These are phyloP conservation scores for Morpho helenor DNA, from an alignment of 2,888 invertebrate species.

Conservation along the genomic window DNA sequence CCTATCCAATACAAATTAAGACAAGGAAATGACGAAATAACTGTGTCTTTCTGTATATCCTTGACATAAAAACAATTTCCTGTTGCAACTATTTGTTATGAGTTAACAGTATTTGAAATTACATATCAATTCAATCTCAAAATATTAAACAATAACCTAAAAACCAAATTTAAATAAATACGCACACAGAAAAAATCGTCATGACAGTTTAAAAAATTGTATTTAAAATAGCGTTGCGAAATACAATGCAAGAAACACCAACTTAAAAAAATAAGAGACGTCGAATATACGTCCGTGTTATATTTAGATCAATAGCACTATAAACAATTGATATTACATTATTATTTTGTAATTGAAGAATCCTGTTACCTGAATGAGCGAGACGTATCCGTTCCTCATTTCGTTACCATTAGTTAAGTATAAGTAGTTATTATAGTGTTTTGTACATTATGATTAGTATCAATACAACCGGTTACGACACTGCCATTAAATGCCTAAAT, in stretches of 20 bases:
- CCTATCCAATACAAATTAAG: too few relatives aligned
- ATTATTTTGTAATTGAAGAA: constrained; percentile 35
- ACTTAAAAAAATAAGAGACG: constrained; percentile 4
- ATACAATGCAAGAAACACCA: not conserved
- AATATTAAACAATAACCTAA: too few relatives aligned
- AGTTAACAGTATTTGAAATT: too few relatives aligned
- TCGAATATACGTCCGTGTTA: constrained; percentile 1
- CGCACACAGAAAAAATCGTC: too few relatives aligned
- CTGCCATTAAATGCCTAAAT: constrained; percentile 79
- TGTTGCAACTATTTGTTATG: too few relatives aligned
- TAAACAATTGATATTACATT: constrained; percentile 10
- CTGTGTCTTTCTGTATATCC: too few relatives aligned
- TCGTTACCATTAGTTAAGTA: constrained; percentile 77
- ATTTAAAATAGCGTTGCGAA: too few relatives aligned
- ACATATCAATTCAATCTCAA: too few relatives aligned
- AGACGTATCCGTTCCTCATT: constrained; percentile 72
- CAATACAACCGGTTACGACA: constrained; percentile 74
- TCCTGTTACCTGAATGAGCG: constrained; percentile 75
- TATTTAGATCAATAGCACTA: constrained; percentile 4
- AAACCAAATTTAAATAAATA: too few relatives aligned
- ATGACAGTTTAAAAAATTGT: too few relatives aligned
- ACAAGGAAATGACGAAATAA: too few relatives aligned
- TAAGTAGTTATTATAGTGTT: constrained; percentile 55
- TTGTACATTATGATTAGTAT: constrained; percentile 68
- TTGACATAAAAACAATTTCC: too few relatives aligned